These are phyloP conservation scores for Sphaerophoria rueppellii DNA, from an alignment of 2,888 invertebrate species.

Conservation along the genomic window DNA sequence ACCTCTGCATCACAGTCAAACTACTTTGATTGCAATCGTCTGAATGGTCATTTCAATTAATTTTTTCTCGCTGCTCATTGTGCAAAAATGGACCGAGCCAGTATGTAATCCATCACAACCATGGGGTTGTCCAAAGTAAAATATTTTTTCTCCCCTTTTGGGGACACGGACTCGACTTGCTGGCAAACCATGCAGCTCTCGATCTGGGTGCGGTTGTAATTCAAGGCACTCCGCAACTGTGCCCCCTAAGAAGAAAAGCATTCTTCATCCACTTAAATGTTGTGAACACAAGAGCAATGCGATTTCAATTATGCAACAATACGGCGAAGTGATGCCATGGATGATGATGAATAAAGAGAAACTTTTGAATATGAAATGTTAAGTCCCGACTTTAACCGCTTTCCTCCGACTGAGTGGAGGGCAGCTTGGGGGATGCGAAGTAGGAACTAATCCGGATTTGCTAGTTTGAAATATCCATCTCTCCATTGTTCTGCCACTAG, in stretches of 20 bases:
- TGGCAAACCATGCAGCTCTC: conserved; percentile 6
- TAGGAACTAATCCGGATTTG: conserved; percentile 26
- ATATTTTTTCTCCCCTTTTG: background rate
- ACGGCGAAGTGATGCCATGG: conserved; percentile 8
- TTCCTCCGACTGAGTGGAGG: too few relatives aligned
- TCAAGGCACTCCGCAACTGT: conserved; percentile 38
- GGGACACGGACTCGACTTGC: background rate
- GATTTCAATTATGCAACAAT: conserved; percentile 57
- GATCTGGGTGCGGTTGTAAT: conserved; percentile 36
- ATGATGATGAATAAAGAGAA: background rate
- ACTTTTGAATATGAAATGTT: background rate
- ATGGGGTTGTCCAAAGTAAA: conserved; percentile 34
- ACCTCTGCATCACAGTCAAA: conserved; percentile 2
- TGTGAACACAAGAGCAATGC: conserved; percentile 50
- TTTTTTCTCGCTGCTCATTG: background rate
- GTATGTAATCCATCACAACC: conserved; percentile 36
- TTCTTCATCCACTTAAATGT: conserved; percentile 22
- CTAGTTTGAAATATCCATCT: too few relatives aligned
- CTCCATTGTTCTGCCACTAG: too few relatives aligned
- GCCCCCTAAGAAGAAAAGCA: background rate
- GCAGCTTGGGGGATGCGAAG: conserved; percentile 13
- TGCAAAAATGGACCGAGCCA: conserved; percentile 26
- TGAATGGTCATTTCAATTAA: conserved; percentile 33
- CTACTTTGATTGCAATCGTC: conserved; percentile 41
- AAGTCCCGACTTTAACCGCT: conserved; percentile 9